phyloP scores from a whole-genome alignment of 2,113 vertebrate genomes.

The Neodon shergylaensis region DNA sequence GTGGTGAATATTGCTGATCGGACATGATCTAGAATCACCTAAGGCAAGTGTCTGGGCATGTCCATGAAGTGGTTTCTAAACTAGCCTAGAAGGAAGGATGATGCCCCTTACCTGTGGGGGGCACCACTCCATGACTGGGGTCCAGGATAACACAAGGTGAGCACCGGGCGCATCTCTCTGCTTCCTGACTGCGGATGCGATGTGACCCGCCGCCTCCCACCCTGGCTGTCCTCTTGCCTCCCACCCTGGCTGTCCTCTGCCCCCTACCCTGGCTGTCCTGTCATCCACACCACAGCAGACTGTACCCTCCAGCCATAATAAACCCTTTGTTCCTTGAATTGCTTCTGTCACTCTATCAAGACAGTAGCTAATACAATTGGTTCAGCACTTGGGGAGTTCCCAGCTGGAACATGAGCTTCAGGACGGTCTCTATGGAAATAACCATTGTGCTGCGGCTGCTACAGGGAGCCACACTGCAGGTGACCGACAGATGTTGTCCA shows the following conservation, averaged over 20 bases:
- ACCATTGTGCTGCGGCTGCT: rapidly evolving
- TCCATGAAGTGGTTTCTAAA: background rate
- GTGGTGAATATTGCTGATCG: background rate
- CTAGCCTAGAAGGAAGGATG: too few relatives aligned
- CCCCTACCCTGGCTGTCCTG: too few relatives aligned
- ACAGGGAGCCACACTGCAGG: background rate
- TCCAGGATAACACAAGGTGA: background rate
- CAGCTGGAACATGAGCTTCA: rapidly evolving
- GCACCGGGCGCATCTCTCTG: too few relatives aligned
- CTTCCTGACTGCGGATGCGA: too few relatives aligned
- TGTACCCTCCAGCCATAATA: background rate
- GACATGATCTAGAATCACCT: background rate
- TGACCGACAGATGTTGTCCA: background rate
- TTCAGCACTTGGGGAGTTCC: rapidly evolving
- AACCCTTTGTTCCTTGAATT: background rate
- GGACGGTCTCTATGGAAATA: background rate
- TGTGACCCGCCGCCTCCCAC: background rate
- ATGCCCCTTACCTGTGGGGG: background rate
- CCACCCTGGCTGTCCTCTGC: too few relatives aligned
- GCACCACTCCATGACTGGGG: background rate
- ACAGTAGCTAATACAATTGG: background rate
- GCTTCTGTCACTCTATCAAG: background rate
- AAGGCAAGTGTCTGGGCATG: background rate
- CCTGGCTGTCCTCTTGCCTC: too few relatives aligned
- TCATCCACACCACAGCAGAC: background rate